Base-by-base conservation (phyloP, 2,113 vertebrate genomes). In the Dicrurus megarhynchus region DNA sequence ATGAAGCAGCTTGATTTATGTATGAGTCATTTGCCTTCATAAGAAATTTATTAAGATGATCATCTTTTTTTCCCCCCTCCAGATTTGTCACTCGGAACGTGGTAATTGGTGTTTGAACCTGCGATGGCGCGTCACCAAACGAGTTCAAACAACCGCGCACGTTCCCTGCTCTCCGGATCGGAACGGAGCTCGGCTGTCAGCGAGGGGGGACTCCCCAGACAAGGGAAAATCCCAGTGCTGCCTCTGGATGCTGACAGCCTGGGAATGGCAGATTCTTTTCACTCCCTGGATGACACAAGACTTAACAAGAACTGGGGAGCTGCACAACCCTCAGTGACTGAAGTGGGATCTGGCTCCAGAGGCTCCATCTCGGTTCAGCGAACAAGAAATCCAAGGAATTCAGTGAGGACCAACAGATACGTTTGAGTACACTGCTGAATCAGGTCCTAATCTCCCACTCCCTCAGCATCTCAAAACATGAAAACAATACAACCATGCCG, bases 21-120 rank as follows among this genome's bases (percentile, higher is more conserved):
- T 52, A 67, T 2, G 63, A 89, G 77, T 87, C 86, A 90, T 98
- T 95, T 97, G 92, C 97, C 96, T 97, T 98, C 98, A 95, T 97
- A 96, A 98, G 95, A 95, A 97, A 98, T 97, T 94, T 97, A 97
- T 97, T 97, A 98, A 97, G n/a, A 96, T 33, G 18, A 96, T 97
- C 89, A 88, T 95, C 93, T 93, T 84, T 87, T 95, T 47, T 50
- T 16, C 22, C 39, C 24, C 53, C 33, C 55, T 94, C 94, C 70
- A n/a, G 96, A 95, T 97, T 84, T 97, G 96, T 96, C 97, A 93
- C 88, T 12, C 17, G 94, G 22, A 61, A 92, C 0, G 26, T 18
- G 74, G 92, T 92, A 92, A 97, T 79, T 95, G 96, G 92, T 91
- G 85, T 71, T 86, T 49, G 84, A 95, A 67, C 63, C 89, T 47